A percentile compares a stretch with the other conserved stretches of the same genome.
Conservation (phyloP, 2,797 vertebrate genomes). For the Falco novaeseelandiae region DNA sequence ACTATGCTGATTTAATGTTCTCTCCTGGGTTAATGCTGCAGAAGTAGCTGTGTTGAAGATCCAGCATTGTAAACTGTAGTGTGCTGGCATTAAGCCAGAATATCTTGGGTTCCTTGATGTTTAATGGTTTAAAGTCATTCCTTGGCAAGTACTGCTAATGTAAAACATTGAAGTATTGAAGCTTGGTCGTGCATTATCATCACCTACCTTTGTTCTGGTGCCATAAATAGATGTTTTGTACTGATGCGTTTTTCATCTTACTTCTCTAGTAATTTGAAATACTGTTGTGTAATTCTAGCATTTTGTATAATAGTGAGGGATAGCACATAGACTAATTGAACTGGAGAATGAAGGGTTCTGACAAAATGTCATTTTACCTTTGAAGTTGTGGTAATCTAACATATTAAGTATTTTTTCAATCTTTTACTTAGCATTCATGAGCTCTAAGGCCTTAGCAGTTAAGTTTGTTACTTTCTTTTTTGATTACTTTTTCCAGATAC, state of each 20-base stretch:
- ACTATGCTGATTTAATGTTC: not conserved
- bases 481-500: not conserved
- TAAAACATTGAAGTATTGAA: not conserved
- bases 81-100: not conserved
- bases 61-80: not conserved
- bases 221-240: constrained; percentile 30
- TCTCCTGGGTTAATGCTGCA: not conserved
- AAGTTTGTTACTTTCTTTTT: not conserved
- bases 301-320: not conserved
- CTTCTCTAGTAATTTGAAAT: not conserved
- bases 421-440: not conserved
- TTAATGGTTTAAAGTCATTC: not conserved
- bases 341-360: not conserved
- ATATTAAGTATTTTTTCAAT: not conserved
- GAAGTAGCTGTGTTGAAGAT: not conserved
- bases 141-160: not conserved
- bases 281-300: not conserved
- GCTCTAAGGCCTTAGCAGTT: not conserved
- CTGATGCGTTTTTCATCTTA: constrained; percentile 2
- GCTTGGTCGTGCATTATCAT: not conserved
- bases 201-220: constrained; percentile 10
- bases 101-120: not conserved
- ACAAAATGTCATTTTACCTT: not conserved
- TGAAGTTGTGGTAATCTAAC: not conserved
- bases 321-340: not conserved